A percentile compares a stretch with the other conserved stretches of the same genome.
phyloP scores from a whole-genome alignment of 2,888 invertebrate genomes.

The Pegoplata infirma region DNA sequence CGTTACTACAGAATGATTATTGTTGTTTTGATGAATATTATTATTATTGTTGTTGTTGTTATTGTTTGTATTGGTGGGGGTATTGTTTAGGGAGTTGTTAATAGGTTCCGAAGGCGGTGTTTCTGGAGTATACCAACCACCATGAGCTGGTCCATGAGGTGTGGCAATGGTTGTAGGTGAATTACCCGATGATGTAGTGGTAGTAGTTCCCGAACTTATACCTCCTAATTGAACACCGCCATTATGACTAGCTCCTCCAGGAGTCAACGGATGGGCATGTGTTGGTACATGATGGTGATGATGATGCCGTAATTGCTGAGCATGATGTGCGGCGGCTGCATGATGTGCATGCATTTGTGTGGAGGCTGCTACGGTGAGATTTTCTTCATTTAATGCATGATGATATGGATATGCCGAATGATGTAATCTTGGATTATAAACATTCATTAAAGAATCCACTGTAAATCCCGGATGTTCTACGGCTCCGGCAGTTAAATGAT shows the following conservation, averaged over 20 bases:
- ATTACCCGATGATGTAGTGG: conserved; percentile 69
- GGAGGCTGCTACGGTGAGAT: conserved; percentile 73
- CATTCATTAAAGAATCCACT: conserved; percentile 78
- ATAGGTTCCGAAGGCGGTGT: conserved; percentile 77
- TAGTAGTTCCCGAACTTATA: conserved; percentile 59
- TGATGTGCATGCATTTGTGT: conserved; percentile 75
- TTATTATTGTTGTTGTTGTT: conserved; percentile 65
- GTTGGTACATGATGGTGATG: conserved; percentile 66
- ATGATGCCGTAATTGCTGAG: conserved; percentile 71
- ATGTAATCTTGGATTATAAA: conserved; percentile 78
- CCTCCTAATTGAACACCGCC: conserved; percentile 66
- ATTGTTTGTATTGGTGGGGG: conserved; percentile 59
- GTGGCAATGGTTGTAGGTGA: conserved; percentile 74
- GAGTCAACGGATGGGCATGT: conserved; percentile 67
- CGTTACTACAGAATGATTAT: conserved; percentile 65
- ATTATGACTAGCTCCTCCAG: conserved; percentile 68
- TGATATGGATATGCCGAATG: conserved; percentile 78
- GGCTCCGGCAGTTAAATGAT: conserved; percentile 73
- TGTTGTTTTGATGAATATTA: conserved; percentile 65
- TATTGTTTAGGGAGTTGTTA: conserved; percentile 66
- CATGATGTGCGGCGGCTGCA: conserved; percentile 74
- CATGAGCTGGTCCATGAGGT: conserved; percentile 76
- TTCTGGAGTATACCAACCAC: conserved; percentile 78
- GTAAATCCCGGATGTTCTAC: conserved; percentile 77
- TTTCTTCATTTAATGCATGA: conserved; percentile 75